Evolutionary conservation across 1,140 invertebrate genomes (phyloP).

Genomic region (Pectinophora gossypiella): DNA sequence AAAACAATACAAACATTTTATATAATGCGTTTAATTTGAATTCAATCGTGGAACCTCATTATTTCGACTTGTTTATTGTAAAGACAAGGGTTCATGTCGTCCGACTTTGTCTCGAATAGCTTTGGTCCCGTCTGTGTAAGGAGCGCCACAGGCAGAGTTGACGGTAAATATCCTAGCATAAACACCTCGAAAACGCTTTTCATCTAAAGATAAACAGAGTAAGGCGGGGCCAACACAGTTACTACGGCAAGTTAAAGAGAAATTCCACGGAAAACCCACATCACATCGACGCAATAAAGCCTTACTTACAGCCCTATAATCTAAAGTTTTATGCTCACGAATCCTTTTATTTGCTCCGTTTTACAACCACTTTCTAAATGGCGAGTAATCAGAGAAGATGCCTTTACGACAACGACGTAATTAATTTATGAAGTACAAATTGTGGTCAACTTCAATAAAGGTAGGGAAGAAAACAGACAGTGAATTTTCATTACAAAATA

Average conservation of each 20-base stretch:
- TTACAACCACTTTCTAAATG: constrained; percentile 7
- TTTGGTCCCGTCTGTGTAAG: no score
- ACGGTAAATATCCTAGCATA: not conserved
- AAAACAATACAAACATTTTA: no score
- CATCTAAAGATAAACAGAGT: constrained; percentile 1
- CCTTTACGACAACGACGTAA: not conserved
- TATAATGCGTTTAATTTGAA: no score
- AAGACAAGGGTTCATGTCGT: not conserved
- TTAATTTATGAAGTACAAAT: no score
- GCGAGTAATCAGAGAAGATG: not conserved
- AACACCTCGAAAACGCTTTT: not conserved
- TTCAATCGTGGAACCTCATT: no score
- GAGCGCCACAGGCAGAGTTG: not conserved
- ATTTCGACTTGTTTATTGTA: not conserved
- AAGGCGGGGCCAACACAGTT: not conserved
- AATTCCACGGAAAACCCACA: constrained; percentile 14
- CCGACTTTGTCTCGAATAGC: not conserved
- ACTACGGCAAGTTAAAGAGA: constrained; percentile 7
- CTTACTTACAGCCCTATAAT: constrained; percentile 15
- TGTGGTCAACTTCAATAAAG: no score
- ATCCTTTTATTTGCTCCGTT: constrained; percentile 20
- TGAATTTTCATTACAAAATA: no score
- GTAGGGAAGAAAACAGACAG: no score
- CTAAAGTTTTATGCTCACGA: constrained; percentile 12
- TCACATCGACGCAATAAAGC: constrained; percentile 20